phyloP scores from a whole-genome alignment of 2,888 invertebrate species.

The Acheta domesticus region DNA sequence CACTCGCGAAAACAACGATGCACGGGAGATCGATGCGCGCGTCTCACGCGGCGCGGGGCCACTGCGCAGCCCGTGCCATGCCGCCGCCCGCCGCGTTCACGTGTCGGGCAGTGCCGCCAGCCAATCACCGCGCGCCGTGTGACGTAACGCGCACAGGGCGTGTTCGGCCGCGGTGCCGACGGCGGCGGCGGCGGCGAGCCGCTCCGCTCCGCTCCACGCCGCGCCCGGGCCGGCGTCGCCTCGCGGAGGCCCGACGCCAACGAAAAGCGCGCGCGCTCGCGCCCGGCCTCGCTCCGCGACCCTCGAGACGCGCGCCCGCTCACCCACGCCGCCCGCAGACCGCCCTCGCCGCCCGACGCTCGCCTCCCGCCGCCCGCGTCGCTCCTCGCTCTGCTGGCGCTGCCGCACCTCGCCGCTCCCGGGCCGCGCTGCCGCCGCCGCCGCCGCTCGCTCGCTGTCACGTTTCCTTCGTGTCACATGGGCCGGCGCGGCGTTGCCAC shows the following conservation, averaged over 20 bases:
- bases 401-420: slow-evolving; percentile 43
- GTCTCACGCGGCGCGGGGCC: slow-evolving; percentile 32
- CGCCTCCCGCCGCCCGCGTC: too few relatives aligned
- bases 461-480: slow-evolving; percentile 49
- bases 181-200: neutral
- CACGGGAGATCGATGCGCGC: neutral
- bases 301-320: slow-evolving; percentile 25
- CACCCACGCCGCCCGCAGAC: slow-evolving; percentile 45
- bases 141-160: slow-evolving; percentile 48
- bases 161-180: slow-evolving; percentile 25
- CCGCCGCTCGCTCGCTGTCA: slow-evolving; percentile 41
- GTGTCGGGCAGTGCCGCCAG: slow-evolving; percentile 47
- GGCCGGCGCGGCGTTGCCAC: slow-evolving; percentile 40
- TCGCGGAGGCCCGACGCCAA: too few relatives aligned
- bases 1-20: too few relatives aligned
- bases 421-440: slow-evolving; percentile 44
- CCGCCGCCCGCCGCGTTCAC: slow-evolving; percentile 50
- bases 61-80: slow-evolving; percentile 51
- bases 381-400: too few relatives aligned
- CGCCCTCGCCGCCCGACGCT: slow-evolving; percentile 37
- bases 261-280: too few relatives aligned
- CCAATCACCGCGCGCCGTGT: slow-evolving; percentile 46
- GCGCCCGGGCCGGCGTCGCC: slow-evolving; percentile 30
- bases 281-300: too few relatives aligned
- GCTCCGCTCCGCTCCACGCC: slow-evolving; percentile 37